Conservation (phyloP, 2,113 vertebrate species). For the Mungos mungo region DNA sequence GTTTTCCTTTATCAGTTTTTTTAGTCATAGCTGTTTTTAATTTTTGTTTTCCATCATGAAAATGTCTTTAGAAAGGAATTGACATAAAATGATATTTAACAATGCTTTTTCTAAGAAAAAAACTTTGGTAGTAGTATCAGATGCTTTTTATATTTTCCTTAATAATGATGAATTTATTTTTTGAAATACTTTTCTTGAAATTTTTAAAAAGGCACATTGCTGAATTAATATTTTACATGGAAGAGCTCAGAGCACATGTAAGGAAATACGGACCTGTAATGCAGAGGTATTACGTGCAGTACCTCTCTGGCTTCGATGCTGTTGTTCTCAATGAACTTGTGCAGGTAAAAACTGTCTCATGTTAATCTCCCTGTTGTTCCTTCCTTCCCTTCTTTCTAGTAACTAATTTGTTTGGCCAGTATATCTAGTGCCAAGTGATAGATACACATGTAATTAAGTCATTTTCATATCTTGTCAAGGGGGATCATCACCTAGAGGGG, state of each 20-base stretch:
- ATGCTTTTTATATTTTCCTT: conserved; percentile 34
- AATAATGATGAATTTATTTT: conserved; percentile 4
- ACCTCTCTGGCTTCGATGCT: conserved; percentile 97
- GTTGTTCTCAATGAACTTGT: conserved; percentile 99
- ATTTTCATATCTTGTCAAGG: not conserved
- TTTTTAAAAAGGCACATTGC: conserved; percentile 92
- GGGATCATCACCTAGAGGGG: not conserved
- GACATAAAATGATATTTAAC: conserved; percentile 9
- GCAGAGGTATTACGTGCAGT: conserved; percentile 99
- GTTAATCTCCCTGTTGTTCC: not conserved
- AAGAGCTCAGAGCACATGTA: conserved; percentile 97
- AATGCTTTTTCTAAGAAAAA: not conserved
- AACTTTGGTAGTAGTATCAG: conserved; percentile 14
- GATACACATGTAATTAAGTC: not conserved
- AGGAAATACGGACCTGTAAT: conserved; percentile 98
- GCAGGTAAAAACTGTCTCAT: conserved; percentile 87
- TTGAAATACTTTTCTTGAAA: conserved; percentile 41
- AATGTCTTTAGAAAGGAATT: conserved; percentile 29
- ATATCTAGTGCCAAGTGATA: not conserved
- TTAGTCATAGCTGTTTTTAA: not conserved
- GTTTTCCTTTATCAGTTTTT: not conserved
- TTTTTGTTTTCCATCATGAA: not conserved
- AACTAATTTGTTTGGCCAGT: conserved; percentile 31
- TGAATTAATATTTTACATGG: conserved; percentile 99
- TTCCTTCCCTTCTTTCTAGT: not conserved